These are phyloP conservation scores for Eurypyga helias DNA, from an alignment of 2,113 vertebrate species.

Conservation along the genomic window DNA sequence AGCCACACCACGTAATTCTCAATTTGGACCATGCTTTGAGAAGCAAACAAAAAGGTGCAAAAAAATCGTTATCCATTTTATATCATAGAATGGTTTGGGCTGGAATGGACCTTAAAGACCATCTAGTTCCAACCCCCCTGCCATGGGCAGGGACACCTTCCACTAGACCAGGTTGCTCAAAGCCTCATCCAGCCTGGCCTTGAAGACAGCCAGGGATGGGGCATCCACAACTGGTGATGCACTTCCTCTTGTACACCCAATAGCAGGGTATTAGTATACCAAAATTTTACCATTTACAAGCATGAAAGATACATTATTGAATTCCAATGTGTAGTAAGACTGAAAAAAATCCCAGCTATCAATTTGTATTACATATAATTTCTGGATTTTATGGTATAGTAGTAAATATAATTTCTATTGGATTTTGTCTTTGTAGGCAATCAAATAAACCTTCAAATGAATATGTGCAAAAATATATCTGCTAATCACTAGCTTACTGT, in stretches of 20 bases:
- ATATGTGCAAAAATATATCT: background rate
- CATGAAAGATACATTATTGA: background rate
- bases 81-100: too few relatives aligned
- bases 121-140: too few relatives aligned
- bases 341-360: background rate
- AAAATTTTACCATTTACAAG: background rate
- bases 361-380: background rate
- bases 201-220: too few relatives aligned
- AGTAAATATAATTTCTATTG: background rate
- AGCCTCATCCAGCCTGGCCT: too few relatives aligned
- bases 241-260: background rate
- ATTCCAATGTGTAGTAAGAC: background rate
- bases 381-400: background rate
- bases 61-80: background rate
- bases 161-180: too few relatives aligned
- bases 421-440: background rate
- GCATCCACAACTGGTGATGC: background rate
- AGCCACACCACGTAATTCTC: background rate
- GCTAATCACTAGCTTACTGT: background rate
- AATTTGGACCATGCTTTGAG: background rate
- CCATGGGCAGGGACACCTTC: too few relatives aligned
- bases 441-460: background rate
- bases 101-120: too few relatives aligned
- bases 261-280: background rate
- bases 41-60: background rate